phyloP scores from a whole-genome alignment of 2,113 vertebrate genomes.

The Platysternon megacephalum region DNA sequence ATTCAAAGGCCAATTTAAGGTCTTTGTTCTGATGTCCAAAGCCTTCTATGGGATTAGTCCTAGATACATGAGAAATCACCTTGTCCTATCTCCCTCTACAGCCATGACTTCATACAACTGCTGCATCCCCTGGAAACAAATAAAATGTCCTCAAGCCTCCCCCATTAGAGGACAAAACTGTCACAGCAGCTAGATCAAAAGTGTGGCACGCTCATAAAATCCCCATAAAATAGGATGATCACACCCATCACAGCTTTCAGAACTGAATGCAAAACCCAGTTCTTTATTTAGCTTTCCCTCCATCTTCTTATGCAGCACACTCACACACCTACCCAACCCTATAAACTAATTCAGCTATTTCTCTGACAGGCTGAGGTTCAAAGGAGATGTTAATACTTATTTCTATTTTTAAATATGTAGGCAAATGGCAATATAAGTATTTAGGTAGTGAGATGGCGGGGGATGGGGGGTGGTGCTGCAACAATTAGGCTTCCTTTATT shows the following conservation, averaged over 20 bases:
- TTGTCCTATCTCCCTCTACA: not conserved
- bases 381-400: not conserved
- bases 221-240: not conserved
- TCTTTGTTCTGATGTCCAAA: not conserved
- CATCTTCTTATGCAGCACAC: not conserved
- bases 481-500: not conserved
- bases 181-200: not conserved
- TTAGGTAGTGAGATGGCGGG: not conserved
- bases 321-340: too few species aligned
- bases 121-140: not conserved
- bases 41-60: not conserved
- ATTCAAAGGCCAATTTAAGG: not conserved
- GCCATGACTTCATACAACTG: not conserved
- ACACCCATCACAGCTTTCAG: not conserved
- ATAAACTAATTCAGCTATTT: not conserved
- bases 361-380: not conserved
- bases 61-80: not conserved
- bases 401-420: not conserved
- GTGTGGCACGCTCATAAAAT: not conserved
- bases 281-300: not conserved
- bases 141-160: too few species aligned
- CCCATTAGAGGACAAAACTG: not conserved
- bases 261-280: not conserved
- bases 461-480: not conserved
- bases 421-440: not conserved